A percentile compares a stretch with the other conserved stretches of the same genome.
These are phyloP conservation scores for Scalopus aquaticus DNA, from an alignment of 2,113 vertebrate species.

Conservation along the genomic window DNA sequence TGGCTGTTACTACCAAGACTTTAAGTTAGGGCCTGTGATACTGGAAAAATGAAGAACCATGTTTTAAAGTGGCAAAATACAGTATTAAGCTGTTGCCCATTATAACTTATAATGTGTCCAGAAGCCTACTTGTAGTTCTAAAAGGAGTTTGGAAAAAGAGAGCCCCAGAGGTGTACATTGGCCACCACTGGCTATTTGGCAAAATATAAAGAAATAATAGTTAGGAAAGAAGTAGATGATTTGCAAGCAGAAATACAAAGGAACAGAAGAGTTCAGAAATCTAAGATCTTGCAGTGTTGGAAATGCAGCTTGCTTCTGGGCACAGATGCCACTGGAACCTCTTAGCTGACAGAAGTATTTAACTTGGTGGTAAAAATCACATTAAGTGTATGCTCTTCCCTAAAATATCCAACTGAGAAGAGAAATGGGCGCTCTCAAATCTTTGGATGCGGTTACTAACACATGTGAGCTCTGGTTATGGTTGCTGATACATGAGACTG, in stretches of 20 bases:
- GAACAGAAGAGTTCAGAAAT: not conserved
- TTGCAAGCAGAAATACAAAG: not conserved
- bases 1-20: not conserved
- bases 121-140: not conserved
- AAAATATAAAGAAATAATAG: not conserved
- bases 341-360: not conserved
- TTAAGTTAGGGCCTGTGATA: not conserved
- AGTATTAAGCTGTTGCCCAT: not conserved
- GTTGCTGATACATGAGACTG: not conserved
- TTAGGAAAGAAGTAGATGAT: not conserved
- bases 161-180: not conserved
- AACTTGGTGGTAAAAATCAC: not conserved
- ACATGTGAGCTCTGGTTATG: not conserved
- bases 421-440: not conserved
- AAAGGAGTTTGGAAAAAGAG: not conserved
- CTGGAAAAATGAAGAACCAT: not conserved
- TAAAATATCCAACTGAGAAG: not conserved
- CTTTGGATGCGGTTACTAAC: not conserved
- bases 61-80: conserved; percentile 7
- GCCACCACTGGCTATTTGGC: not conserved
- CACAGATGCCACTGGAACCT: not conserved
- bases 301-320: not conserved
- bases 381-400: not conserved
- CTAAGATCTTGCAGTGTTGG: not conserved
- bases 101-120: not conserved